A percentile compares a stretch with the other conserved stretches of the same genome.
These are phyloP conservation scores for Chaunax sp. DNA, from an alignment of 2,797 vertebrate genomes.

Conservation along the genomic window DNA sequence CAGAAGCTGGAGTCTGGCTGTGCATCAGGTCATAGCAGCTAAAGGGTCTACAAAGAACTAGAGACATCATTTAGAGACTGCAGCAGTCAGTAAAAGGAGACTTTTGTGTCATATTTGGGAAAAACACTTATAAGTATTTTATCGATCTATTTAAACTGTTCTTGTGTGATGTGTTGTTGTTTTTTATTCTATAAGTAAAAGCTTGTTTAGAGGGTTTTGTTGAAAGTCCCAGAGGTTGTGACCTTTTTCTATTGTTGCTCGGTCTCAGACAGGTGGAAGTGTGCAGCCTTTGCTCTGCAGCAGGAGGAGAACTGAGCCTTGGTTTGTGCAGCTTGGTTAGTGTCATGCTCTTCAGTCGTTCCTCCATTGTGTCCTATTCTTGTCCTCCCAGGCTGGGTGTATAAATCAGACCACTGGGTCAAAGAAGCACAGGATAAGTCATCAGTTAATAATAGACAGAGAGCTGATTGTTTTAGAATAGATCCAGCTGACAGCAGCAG, in stretches of 20 bases:
- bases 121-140: too few species aligned
- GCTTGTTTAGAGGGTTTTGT: neutral
- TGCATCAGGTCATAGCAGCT: too few species aligned
- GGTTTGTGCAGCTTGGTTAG: neutral
- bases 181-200: too few species aligned
- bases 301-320: slow-evolving; percentile 7
- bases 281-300: neutral
- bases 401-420: slow-evolving; percentile 43
- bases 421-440: slow-evolving; percentile 3
- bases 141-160: too few species aligned
- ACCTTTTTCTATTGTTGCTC: fast-evolving
- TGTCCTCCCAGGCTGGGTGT: slow-evolving; percentile 29
- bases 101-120: too few species aligned
- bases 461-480: slow-evolving; percentile 53
- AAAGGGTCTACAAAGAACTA: too few species aligned
- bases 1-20: too few species aligned
- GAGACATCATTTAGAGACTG: too few species aligned
- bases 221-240: neutral
- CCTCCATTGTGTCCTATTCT: slow-evolving; percentile 52
- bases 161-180: too few species aligned
- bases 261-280: too few species aligned
- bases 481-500: slow-evolving; percentile 13
- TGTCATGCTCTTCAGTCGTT: slow-evolving; percentile 3
- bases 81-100: too few species aligned
- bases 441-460: slow-evolving; percentile 45